phyloP scores from a whole-genome alignment of 2,888 invertebrate genomes.

The Dicranocentrus wangi region DNA sequence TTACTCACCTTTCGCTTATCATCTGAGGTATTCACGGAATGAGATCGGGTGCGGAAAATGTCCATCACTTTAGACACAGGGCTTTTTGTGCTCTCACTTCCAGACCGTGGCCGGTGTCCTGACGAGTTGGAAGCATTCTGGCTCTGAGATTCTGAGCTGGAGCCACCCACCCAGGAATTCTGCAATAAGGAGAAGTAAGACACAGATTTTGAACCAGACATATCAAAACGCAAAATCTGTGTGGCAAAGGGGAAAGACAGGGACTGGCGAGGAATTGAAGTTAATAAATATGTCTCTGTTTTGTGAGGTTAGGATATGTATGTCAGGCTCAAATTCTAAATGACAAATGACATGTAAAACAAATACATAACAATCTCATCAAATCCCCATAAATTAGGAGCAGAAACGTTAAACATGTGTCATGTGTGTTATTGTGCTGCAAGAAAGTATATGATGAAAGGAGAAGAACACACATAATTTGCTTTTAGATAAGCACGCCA shows the following conservation, averaged over 20 bases:
- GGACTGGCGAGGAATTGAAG: too few relatives aligned
- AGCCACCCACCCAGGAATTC: conserved; percentile 81
- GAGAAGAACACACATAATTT: too few relatives aligned
- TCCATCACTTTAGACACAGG: conserved; percentile 95
- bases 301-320: too few relatives aligned
- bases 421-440: too few relatives aligned
- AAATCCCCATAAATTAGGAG: too few relatives aligned
- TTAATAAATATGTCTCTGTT: too few relatives aligned
- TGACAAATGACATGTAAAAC: too few relatives aligned
- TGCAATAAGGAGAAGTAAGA: conserved; percentile 70
- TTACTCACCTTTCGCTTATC: conserved; percentile 80
- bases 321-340: too few relatives aligned
- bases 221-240: conserved; percentile 1
- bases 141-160: conserved; percentile 69
- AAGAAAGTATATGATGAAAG: too few relatives aligned
- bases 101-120: conserved; percentile 71
- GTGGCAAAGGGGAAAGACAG: background rate
- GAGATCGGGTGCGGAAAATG: conserved; percentile 87
- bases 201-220: conserved; percentile 33
- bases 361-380: too few relatives aligned
- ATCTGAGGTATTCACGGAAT: conserved; percentile 82
- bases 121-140: conserved; percentile 67
- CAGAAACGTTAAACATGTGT: too few relatives aligned
- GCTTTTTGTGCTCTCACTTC: conserved; percentile 77
- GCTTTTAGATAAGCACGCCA: too few relatives aligned